Base-by-base conservation (phyloP, 2,888 invertebrate species). In the Lysandra coridon region DNA sequence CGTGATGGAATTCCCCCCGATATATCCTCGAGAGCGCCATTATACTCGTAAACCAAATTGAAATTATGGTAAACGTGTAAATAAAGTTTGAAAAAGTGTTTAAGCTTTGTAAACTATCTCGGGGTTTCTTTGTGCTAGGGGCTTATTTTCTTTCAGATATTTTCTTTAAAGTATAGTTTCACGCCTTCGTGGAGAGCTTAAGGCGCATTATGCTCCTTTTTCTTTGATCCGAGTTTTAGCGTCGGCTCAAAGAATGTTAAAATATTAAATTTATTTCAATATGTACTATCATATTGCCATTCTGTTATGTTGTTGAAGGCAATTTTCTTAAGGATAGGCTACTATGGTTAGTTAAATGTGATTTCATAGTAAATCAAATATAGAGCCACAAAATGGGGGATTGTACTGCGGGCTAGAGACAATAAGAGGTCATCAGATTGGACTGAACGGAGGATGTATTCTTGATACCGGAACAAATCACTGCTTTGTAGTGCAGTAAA, bases 1-100 rank as follows among this genome's bases (percentile, higher is more conserved):
- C 84, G 86, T 86, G 89, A 90, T 89, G 88, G 88, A 88, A 90
- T 89, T 88, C 86, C 85, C 84, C 86, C 87, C 87, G 89, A 86
- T 87, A 86, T 83, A 84, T 90, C 90, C 90, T 91, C 87, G 78
- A 88, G 90, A 89, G 86, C 86, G 89, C 88, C 17, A 79, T 79
- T 79, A 75, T 79, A 74, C 87, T 86, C 83, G 84, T 84, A 84
- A 86, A 85, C 86, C 85, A 84, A 83, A 84, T 82, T 83, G 83
- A 83, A 82, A 83, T 85, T 86, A 86, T 87, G 87, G 85, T 86
- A 86, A 86, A 85, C 84, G 80, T 81, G 82, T 84, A 85, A 85
- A 85, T 83, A 62, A 84, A 83, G 81, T 83, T 83, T 81, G 82
- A 81, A 82, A 81, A 82, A 57, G 57, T 82, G 81, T 83, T 83